Evolutionary conservation across 1,140 invertebrate species (phyloP), one percentile per base, ranked within the genome.

Genomic region (Penaeus vannamei): DNA sequence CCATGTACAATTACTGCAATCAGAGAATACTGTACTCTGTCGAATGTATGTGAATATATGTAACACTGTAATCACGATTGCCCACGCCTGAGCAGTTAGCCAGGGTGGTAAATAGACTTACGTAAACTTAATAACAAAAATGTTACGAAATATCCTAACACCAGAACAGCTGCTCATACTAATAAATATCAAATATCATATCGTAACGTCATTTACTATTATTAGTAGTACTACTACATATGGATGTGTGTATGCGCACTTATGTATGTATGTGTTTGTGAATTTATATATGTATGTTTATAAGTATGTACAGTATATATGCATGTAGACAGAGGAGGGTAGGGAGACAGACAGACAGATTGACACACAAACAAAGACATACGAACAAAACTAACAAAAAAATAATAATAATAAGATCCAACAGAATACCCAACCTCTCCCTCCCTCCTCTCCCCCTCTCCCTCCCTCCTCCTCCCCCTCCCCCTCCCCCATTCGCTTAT

Each of bases 301-400:
- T 76, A 76, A 5, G n/a, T 76, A 76, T 76, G 12, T 76, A 76
- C 20, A 76, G 29, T n/a, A 76, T 29, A 72, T 72, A 26, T 76
- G 42, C 42, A 76, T 76, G 42, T 7, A 32, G 12, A 76, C 17
- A 76, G 29, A 76, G 19, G n/a, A 32, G n/a, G 19, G n/a, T 76
- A 29, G 5, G n/a, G 17, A 76, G 14, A 76, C 36, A 29, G 14
- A 76, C 5, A 76, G 19, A 76, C 20, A 76, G 26, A 76, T 22
- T 17, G 17, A 76, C 36, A 32, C 17, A 76, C 22, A 23, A 19
- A 76, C 36, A 76, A 19, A 76, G 10, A 76, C 36, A 10, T 29
- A 26, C 36, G n/a, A 32, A 8, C 36, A 26, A 32, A 14, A 19
- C 5, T 72, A n/a, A 26, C n/a, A 14, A 72, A 14, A 72, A 23